A percentile compares a stretch with the other conserved stretches of the same genome.
Evolutionary conservation across 2,888 invertebrate genomes (phyloP).

Genomic region (Proisotoma minuta): DNA sequence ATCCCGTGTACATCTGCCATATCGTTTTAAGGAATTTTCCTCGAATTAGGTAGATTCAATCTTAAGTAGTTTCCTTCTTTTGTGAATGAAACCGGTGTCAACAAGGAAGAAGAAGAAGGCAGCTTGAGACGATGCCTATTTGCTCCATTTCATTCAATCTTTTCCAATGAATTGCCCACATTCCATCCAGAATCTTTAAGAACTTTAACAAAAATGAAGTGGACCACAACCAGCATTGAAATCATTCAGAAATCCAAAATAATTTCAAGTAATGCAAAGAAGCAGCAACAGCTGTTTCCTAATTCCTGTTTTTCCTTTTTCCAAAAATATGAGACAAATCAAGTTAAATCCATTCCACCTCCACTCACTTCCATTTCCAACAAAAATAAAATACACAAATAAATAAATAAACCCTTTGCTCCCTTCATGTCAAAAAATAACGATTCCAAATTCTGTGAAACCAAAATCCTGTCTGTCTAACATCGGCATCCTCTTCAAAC

Average conservation of each 20-base stretch:
- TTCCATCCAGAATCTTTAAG: too few relatives aligned
- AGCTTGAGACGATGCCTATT: too few relatives aligned
- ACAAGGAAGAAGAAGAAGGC: background rate
- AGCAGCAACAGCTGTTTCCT: conserved; percentile 46
- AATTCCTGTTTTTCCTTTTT: conserved; percentile 44
- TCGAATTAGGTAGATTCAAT: background rate
- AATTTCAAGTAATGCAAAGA: too few relatives aligned
- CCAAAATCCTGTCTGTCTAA: too few relatives aligned
- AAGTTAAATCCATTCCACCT: background rate
- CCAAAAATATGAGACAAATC: conserved; percentile 11
- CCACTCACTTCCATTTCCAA: background rate
- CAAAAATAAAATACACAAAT: background rate
- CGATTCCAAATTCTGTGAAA: too few relatives aligned
- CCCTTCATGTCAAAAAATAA: conserved; percentile 3
- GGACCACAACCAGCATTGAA: too few relatives aligned
- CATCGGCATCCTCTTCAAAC: too few relatives aligned
- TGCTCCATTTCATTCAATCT: too few relatives aligned
- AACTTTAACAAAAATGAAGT: too few relatives aligned
- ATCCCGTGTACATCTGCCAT: background rate
- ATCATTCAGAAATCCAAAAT: too few relatives aligned
- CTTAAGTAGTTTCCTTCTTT: background rate
- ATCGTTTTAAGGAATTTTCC: background rate
- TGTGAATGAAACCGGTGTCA: background rate
- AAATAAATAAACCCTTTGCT: background rate
- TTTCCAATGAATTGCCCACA: too few relatives aligned